Percentiles rank a stretch among this genome's conserved stretches.
Conservation (phyloP, 2,888 invertebrate genomes). For the Diplolepis rosae region DNA sequence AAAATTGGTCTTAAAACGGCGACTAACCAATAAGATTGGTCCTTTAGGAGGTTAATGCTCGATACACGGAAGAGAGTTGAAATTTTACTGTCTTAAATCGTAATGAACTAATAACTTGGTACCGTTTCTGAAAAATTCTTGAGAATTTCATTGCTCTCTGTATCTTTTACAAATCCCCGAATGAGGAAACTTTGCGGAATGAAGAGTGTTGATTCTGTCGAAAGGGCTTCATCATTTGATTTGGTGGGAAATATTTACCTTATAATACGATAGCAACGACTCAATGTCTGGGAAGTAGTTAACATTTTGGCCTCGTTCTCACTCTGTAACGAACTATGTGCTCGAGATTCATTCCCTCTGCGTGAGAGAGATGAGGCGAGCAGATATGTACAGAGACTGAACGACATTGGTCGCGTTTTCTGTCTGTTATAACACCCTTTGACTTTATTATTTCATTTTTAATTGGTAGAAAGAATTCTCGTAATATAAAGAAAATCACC, state of each 20-base stretch:
- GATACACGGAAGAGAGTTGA: not conserved
- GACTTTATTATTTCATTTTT: slow-evolving; percentile 16
- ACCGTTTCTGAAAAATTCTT: slow-evolving; percentile 8
- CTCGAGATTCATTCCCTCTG: slow-evolving; percentile 28
- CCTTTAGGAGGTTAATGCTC: not conserved
- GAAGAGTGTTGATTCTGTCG: not conserved
- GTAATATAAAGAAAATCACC: slow-evolving; percentile 16
- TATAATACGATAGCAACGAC: slow-evolving; percentile 31
- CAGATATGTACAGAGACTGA: slow-evolving; percentile 11
- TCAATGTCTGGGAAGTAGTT: slow-evolving; percentile 62
- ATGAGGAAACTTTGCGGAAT: not conserved
- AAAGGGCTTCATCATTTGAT: slow-evolving; percentile 17
- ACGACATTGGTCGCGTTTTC: slow-evolving; percentile 13
- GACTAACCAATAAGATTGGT: not conserved
- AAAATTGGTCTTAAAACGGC: not conserved
- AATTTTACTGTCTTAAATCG: not conserved
- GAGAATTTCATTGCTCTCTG: not conserved
- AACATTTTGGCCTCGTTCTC: slow-evolving; percentile 66
- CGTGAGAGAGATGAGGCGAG: slow-evolving; percentile 23
- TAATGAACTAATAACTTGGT: not conserved
- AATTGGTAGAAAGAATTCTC: slow-evolving; percentile 14
- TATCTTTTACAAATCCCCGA: not conserved
- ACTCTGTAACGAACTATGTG: slow-evolving; percentile 35
- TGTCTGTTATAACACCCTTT: slow-evolving; percentile 12
- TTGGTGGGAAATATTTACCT: slow-evolving; percentile 11